Evolutionary conservation across 2,888 invertebrate genomes (phyloP).

Genomic region (Drosophila rubida): DNA sequence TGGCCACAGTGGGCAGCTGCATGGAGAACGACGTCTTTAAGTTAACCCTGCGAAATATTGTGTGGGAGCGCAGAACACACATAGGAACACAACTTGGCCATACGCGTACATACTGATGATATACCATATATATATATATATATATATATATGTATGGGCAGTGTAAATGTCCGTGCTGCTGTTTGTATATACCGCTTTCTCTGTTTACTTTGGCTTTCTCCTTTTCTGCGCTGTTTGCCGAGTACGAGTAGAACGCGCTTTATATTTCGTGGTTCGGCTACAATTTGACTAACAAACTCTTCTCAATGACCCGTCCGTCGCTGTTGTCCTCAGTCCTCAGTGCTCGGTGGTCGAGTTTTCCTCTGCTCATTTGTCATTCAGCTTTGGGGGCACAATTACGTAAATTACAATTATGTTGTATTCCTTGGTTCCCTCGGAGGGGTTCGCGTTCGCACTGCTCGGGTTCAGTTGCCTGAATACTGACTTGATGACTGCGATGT

Average conservation of each 20-base stretch:
- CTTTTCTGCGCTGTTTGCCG: slow-evolving; percentile 59
- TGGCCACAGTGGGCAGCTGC: not conserved
- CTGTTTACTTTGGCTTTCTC: slow-evolving; percentile 58
- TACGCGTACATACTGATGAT: slow-evolving; percentile 28
- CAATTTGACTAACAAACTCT: slow-evolving; percentile 51
- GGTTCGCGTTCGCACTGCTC: slow-evolving; percentile 27
- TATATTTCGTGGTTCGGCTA: slow-evolving; percentile 28
- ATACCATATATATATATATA: slow-evolving; percentile 6
- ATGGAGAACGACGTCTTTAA: slow-evolving; percentile 8
- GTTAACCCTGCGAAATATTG: slow-evolving; percentile 6
- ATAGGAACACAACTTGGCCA: slow-evolving; percentile 18
- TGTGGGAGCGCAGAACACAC: not conserved
- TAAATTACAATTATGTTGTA: slow-evolving; percentile 72
- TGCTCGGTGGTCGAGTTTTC: slow-evolving; percentile 44
- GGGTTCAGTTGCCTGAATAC: slow-evolving; percentile 17
- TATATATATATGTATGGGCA: slow-evolving; percentile 1
- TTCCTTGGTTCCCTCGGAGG: slow-evolving; percentile 51
- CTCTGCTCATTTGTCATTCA: slow-evolving; percentile 65
- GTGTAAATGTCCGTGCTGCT: not conserved
- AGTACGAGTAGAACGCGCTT: slow-evolving; percentile 40
- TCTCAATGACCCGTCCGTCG: slow-evolving; percentile 44
- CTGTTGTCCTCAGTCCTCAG: not conserved
- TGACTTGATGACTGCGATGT: slow-evolving; percentile 54
- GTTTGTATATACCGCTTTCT: slow-evolving; percentile 7
- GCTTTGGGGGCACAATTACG: slow-evolving; percentile 70